Percentiles rank a stretch among this genome's conserved stretches.
phyloP scores from a whole-genome alignment of 2,113 vertebrate species.

The Argyrosomus japonicus region DNA sequence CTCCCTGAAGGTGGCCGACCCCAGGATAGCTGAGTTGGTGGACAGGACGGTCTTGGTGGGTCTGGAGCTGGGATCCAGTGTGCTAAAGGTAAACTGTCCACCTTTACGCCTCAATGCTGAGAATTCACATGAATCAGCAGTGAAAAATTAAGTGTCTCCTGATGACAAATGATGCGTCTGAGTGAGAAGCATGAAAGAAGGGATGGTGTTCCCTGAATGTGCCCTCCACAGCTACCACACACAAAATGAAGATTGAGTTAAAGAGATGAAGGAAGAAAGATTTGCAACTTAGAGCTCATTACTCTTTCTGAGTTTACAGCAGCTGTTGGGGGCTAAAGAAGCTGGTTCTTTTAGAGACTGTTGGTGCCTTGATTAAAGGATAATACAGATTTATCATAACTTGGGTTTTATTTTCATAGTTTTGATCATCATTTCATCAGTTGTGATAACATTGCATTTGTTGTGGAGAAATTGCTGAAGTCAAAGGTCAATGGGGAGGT shows the following conservation, averaged over 20 bases:
- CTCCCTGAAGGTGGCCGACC: slow-evolving; percentile 92
- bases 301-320: slow-evolving; percentile 22
- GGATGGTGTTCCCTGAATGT: neutral
- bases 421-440: neutral
- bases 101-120: neutral
- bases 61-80: slow-evolving; percentile 91
- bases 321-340: neutral
- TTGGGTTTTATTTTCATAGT: too few relatives aligned
- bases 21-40: slow-evolving; percentile 92
- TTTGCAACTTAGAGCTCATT: slow-evolving; percentile 25
- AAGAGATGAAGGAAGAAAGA: slow-evolving; percentile 6
- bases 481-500: too few relatives aligned
- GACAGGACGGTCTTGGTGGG: slow-evolving; percentile 92
- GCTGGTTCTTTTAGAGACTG: neutral
- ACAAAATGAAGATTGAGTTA: slow-evolving; percentile 2
- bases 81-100: slow-evolving; percentile 89
- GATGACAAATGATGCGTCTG: slow-evolving; percentile 20
- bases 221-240: neutral
- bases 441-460: neutral
- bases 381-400: neutral
- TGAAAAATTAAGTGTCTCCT: neutral
- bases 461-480: too few relatives aligned
- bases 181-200: slow-evolving; percentile 1
- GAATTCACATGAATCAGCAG: slow-evolving; percentile 13
- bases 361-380: neutral